A percentile compares a stretch with the other conserved stretches of the same genome.
These are phyloP conservation scores for Ectemnius cavifrons DNA, from an alignment of 2,888 invertebrate genomes.

Conservation along the genomic window DNA sequence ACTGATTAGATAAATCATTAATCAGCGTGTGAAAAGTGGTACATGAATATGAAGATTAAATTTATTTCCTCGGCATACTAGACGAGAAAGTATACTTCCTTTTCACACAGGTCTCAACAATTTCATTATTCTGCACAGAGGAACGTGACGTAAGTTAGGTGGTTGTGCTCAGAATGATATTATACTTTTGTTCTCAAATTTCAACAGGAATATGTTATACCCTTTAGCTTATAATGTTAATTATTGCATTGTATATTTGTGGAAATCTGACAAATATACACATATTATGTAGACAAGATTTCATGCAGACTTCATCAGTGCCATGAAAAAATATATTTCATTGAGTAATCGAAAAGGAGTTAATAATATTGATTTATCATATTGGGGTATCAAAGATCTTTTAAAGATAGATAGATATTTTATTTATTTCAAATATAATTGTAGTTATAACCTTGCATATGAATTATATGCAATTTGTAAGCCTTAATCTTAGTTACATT, in stretches of 20 bases:
- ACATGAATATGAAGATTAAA: constrained; percentile 21
- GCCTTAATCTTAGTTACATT: constrained; percentile 9
- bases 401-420: no score
- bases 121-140: constrained; percentile 26
- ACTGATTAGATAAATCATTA: constrained; percentile 66
- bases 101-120: constrained; percentile 9
- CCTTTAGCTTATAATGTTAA: constrained; percentile 41
- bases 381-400: no score
- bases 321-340: not conserved
- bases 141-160: constrained; percentile 30
- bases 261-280: constrained; percentile 31
- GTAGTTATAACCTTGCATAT: no score
- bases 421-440: no score
- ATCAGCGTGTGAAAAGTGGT: constrained; percentile 47
- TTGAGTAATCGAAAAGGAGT: no score
- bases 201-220: constrained; percentile 32
- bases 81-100: not conserved
- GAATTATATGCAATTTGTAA: not conserved
- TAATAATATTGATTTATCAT: no score
- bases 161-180: constrained; percentile 35
- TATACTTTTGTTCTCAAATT: constrained; percentile 36
- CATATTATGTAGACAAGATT: constrained; percentile 45
- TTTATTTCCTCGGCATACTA: no score
- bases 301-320: not conserved
- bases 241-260: constrained; percentile 49